These are phyloP conservation scores for Archips crataeganus DNA, from an alignment of 2,888 invertebrate species.

Conservation along the genomic window DNA sequence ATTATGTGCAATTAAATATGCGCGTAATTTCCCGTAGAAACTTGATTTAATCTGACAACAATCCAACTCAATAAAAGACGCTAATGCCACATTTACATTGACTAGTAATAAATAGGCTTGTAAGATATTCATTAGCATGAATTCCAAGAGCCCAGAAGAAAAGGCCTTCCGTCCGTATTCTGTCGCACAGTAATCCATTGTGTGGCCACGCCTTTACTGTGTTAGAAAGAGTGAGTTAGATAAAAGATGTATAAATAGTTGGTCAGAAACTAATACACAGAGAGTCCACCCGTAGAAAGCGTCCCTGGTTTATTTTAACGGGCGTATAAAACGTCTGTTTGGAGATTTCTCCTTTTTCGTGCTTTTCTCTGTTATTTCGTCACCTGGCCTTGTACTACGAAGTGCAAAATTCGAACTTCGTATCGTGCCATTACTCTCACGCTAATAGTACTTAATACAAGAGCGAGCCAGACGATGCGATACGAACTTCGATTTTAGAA, in stretches of 20 bases:
- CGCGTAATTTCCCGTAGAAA: neutral
- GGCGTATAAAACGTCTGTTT: neutral
- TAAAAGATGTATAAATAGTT: slow-evolving; percentile 11
- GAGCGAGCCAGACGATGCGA: too few relatives aligned
- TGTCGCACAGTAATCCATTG: slow-evolving; percentile 50
- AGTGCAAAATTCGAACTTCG: too few relatives aligned
- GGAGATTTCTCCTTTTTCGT: neutral
- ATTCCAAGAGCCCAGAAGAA: slow-evolving; percentile 23
- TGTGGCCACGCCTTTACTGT: slow-evolving; percentile 46
- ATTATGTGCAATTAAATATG: too few relatives aligned
- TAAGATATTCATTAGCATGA: slow-evolving; percentile 44
- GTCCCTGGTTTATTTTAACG: neutral
- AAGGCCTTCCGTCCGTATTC: slow-evolving; percentile 53
- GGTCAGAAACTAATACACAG: slow-evolving; percentile 3
- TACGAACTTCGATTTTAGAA: too few relatives aligned
- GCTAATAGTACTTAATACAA: too few relatives aligned
- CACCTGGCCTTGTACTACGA: too few relatives aligned
- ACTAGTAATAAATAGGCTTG: slow-evolving; percentile 24
- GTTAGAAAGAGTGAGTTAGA: slow-evolving; percentile 35
- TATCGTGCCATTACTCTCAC: too few relatives aligned
- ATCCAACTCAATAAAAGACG: neutral
- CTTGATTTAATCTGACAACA: neutral
- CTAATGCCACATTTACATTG: slow-evolving; percentile 17
- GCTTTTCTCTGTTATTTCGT: neutral
- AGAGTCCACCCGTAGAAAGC: neutral